phyloP scores from a whole-genome alignment of 2,888 invertebrate genomes.

The Mechanitis mazaeus region DNA sequence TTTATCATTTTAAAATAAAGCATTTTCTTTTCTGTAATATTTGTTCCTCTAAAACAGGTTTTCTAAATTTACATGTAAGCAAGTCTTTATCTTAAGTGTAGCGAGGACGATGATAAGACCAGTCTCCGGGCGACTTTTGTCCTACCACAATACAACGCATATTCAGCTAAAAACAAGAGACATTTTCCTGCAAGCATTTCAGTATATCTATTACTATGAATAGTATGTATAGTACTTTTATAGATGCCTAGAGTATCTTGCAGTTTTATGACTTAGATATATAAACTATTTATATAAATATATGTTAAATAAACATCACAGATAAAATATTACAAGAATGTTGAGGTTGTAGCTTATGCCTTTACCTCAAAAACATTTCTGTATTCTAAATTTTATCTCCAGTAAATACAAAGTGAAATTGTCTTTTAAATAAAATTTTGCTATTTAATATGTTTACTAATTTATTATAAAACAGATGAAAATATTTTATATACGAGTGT shows the following conservation, averaged over 20 bases:
- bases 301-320: too few species aligned
- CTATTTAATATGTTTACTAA: too few species aligned
- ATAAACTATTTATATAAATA: too few species aligned
- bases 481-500: too few species aligned
- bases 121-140: conserved; percentile 4
- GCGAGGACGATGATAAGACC: conserved; percentile 4
- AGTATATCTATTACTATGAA: not conserved
- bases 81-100: conserved; percentile 6
- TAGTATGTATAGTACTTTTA: not conserved
- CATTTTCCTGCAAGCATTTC: conserved; percentile 5
- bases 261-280: not conserved
- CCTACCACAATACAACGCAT: conserved; percentile 6
- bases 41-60: not conserved
- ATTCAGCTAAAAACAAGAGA: conserved; percentile 4
- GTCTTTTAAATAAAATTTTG: too few species aligned
- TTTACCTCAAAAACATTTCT: too few species aligned
- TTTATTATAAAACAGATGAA: too few species aligned
- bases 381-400: too few species aligned
- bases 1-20: not conserved
- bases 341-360: too few species aligned
- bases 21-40: not conserved
- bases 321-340: too few species aligned
- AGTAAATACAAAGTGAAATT: too few species aligned
- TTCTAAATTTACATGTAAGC: conserved; percentile 1
- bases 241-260: not conserved